Evolutionary conservation across 2,113 vertebrate species (phyloP).

Genomic region (Labeo catla): DNA sequence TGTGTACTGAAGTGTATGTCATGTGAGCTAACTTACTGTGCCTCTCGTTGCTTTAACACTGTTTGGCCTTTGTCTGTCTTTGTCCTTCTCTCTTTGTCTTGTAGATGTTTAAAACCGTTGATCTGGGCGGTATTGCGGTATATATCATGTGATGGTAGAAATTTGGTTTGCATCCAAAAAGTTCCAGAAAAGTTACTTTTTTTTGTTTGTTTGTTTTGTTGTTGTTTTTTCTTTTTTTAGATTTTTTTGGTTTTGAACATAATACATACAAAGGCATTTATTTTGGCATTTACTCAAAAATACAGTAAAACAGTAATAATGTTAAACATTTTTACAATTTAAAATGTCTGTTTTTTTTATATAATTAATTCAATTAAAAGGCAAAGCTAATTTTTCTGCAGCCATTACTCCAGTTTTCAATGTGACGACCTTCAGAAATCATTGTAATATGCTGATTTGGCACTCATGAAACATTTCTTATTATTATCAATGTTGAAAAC

Average conservation of each 20-base stretch:
- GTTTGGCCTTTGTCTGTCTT: neutral
- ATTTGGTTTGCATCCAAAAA: neutral
- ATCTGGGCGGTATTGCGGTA: neutral
- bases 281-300: too few species aligned
- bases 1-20: slow-evolving; percentile 42
- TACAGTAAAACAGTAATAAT: too few species aligned
- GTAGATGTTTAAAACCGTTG: neutral
- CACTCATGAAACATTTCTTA: neutral
- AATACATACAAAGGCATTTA: too few species aligned
- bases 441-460: neutral
- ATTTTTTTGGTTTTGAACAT: too few species aligned
- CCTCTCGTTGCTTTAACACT: neutral
- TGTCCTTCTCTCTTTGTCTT: neutral
- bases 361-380: too few species aligned
- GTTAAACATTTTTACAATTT: too few species aligned
- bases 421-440: neutral
- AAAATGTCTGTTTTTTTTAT: too few species aligned
- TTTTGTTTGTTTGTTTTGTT: too few species aligned
- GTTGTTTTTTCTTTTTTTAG: too few species aligned
- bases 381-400: neutral
- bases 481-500: neutral
- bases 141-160: neutral
- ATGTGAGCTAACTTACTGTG: neutral
- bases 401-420: neutral
- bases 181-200: neutral